Base-by-base conservation (phyloP, 2,888 invertebrate species). In the Drosophila anomelani region DNA sequence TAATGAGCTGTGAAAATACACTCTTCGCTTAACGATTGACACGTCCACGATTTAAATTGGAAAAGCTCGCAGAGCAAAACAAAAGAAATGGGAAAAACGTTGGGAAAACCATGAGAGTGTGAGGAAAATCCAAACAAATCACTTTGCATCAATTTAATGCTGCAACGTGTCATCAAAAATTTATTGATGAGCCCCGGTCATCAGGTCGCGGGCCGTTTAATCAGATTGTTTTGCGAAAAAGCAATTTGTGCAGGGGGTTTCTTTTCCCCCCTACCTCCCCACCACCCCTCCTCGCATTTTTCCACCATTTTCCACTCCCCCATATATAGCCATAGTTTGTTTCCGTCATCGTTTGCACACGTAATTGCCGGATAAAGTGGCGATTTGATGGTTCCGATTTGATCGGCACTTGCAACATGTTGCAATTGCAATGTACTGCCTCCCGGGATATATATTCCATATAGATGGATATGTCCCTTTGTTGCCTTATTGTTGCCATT, bases 341-440 rank as follows among this genome's bases (percentile, higher is more conserved):
- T 59, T 26, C 66, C 61, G 68, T 58, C 51, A 85, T 74, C 77
- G 69, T 71, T 88, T 69, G 62, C 85, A 32, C 56, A 60, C 69
- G 85, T 85, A 83, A 83, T 88, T 85, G 86, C 83, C 68, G 80
- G 83, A 80, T 85, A 83, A 83, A 88, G 88, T 80, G 83, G 80
- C 58, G 68, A 69, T 69, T 69, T 69, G 72, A 69, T 69, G 68
- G 71, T 15, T 32, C n/a, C 60, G 34, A 51, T 34, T 53, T 53
- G 34, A 70, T 41, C 47, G 71, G 41, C 71, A 49, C 58, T 68
- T 71, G 72, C 72, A 71, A 72, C 69, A 70, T 72, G 72, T 72
- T 70, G 72, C 73, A 69, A 44, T 59, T 29, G 34, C 47, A 56
- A 29, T 41, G 67, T 41, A 47, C 39, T 17, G 17, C 8, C 13